A percentile compares a stretch with the other conserved stretches of the same genome.
phyloP scores from a whole-genome alignment of 2,888 invertebrate species.

The Plagodis dolabraria region DNA sequence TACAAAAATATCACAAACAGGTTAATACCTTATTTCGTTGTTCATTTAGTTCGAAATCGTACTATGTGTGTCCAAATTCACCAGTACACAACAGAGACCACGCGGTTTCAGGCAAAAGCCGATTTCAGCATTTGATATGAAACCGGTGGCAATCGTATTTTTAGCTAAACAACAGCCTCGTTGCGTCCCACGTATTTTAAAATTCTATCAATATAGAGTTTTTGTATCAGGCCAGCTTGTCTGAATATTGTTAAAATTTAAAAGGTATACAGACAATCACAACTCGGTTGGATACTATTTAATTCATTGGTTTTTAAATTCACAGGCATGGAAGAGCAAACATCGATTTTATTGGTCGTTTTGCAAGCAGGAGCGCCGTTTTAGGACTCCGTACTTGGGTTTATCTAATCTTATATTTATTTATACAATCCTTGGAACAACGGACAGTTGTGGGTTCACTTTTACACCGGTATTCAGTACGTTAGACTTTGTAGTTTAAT shows the following conservation, averaged over 20 bases:
- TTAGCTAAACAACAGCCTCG: conserved; percentile 14
- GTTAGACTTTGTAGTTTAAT: conserved; percentile 25
- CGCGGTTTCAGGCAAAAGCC: no score
- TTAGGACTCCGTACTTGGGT: conserved; percentile 37
- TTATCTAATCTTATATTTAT: conserved; percentile 54
- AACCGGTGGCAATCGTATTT: neutral
- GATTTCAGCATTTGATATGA: no score
- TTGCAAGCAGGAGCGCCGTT: conserved; percentile 40
- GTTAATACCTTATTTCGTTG: no score
- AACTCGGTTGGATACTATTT: conserved; percentile 37
- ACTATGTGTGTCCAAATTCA: no score
- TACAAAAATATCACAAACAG: no score
- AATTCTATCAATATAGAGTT: conserved; percentile 33
- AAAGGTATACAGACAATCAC: conserved; percentile 32
- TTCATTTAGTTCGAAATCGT: no score
- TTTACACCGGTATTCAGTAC: conserved; percentile 21
- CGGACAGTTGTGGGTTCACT: conserved; percentile 13
- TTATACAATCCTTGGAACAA: conserved; percentile 35
- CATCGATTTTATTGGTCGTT: conserved; percentile 47
- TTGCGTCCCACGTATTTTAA: conserved; percentile 22
- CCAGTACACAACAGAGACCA: no score
- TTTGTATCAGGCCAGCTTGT: conserved; percentile 20
- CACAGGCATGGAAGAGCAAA: conserved; percentile 27
- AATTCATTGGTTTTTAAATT: conserved; percentile 50
- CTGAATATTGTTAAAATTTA: conserved; percentile 24